A percentile compares a stretch with the other conserved stretches of the same genome.
phyloP scores from a whole-genome alignment of 2,888 invertebrate genomes.

The Ectemnius cavifrons region DNA sequence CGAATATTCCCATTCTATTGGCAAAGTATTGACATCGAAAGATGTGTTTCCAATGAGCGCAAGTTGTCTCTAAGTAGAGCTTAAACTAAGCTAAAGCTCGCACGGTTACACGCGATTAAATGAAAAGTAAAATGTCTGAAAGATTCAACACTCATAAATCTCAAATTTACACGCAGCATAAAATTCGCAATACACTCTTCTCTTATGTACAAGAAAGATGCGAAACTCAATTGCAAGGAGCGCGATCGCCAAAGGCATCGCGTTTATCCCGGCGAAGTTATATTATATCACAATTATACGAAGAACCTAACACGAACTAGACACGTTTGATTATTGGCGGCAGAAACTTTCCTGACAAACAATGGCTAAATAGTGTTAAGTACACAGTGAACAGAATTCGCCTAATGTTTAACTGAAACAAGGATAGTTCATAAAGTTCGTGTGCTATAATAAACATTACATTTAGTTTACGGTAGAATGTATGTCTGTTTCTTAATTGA shows the following conservation, averaged over 20 bases:
- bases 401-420: conserved; percentile 15
- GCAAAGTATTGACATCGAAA: too few species aligned
- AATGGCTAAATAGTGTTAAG: conserved; percentile 26
- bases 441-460: conserved; percentile 6
- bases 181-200: conserved; percentile 20
- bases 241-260: conserved; percentile 16
- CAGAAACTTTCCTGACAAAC: background rate
- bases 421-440: conserved; percentile 8
- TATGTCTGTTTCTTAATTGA: too few species aligned
- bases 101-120: conserved; percentile 10
- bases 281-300: conserved; percentile 44
- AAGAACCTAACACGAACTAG: conserved; percentile 31
- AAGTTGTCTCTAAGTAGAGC: too few species aligned
- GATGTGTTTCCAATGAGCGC: too few species aligned
- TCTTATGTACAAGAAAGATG: conserved; percentile 33
- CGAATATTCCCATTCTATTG: too few species aligned
- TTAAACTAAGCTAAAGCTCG: conserved; percentile 11
- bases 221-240: conserved; percentile 24
- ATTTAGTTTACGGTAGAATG: too few species aligned
- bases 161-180: conserved; percentile 15
- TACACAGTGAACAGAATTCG: conserved; percentile 32
- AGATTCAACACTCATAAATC: conserved; percentile 21
- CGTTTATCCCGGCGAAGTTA: conserved; percentile 28
- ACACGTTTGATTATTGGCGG: conserved; percentile 9
- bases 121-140: conserved; percentile 20